Base-by-base conservation (phyloP, 1,140 invertebrate species). In the Megathymus violae region DNA sequence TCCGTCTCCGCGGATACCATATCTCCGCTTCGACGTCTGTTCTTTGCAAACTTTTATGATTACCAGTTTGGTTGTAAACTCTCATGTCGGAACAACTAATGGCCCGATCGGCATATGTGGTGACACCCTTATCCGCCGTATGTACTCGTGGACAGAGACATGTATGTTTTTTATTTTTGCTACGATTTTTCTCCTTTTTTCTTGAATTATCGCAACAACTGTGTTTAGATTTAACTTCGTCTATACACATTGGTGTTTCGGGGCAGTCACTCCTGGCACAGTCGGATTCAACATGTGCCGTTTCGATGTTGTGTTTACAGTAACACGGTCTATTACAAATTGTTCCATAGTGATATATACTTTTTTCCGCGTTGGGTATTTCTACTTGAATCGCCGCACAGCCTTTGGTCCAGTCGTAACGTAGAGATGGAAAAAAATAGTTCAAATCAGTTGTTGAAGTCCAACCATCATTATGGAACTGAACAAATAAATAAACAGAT, bases 401-500 rank as follows among this genome's bases (percentile, higher is more conserved):
- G 14, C 41, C 51, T 63, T 63, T 71, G 6, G 36, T 3, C 50
- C 25, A 38, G 4, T 54, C 22, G 36, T 6, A 62, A 7, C 76
- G 71, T 31, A 80, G 46, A 14, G 25, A 66, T 3, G 85, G 85
- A 51, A 71, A 82, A 67, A 91, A 91, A 48, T 84, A 89, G 48
- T 74, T 67, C 7, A 91, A 69, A 65, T 91, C 89, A 6, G 85
- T 85, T n/a, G 88, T 89, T 1, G 89, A 91, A 5, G 88, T 85
- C 14, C 73, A 67, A 14, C 46, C 59, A 54, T 91, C 86, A 31
- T 81, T 84, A 62, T 91, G 89, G 51, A 91, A 91, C 89, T 91
- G 77, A 19, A 31, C 27, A 7, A 31, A 9, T 7, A 31, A 31
- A 31, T 31, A 31, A 9, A 7, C n/a, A n/a, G n/a, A n/a, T n/a